A percentile compares a stretch with the other conserved stretches of the same genome.
phyloP scores from a whole-genome alignment of 2,888 invertebrate species.

The Rotaria sp. region DNA sequence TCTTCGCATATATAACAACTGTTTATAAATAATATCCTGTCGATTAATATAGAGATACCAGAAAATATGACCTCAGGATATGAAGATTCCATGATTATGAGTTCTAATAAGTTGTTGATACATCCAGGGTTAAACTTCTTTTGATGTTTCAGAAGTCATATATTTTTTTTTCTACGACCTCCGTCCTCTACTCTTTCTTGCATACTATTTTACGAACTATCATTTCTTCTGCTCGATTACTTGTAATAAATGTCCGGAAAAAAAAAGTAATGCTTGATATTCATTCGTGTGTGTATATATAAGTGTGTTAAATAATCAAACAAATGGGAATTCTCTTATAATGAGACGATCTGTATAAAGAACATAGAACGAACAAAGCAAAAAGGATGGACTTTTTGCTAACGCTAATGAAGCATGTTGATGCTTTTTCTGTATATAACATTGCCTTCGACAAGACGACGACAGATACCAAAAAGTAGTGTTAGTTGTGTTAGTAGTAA shows the following conservation, averaged over 20 bases:
- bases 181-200: not conserved
- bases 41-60: not conserved
- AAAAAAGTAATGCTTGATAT: not conserved
- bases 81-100: not conserved
- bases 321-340: not conserved
- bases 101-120: not conserved
- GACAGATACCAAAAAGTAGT: not conserved
- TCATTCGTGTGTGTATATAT: not conserved
- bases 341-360: not conserved
- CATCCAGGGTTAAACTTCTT: not conserved
- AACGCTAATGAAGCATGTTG: not conserved
- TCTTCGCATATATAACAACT: not conserved
- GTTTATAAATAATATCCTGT: not conserved
- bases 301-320: constrained; percentile 8
- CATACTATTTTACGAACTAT: not conserved
- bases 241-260: not conserved
- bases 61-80: not conserved
- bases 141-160: not conserved
- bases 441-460: not conserved
- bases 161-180: not conserved
- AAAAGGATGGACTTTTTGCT: not conserved
- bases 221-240: not conserved
- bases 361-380: not conserved
- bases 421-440: not conserved
- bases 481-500: not conserved